These are phyloP conservation scores for Tichodroma muraria DNA, from an alignment of 2,113 vertebrate species.

Conservation along the genomic window DNA sequence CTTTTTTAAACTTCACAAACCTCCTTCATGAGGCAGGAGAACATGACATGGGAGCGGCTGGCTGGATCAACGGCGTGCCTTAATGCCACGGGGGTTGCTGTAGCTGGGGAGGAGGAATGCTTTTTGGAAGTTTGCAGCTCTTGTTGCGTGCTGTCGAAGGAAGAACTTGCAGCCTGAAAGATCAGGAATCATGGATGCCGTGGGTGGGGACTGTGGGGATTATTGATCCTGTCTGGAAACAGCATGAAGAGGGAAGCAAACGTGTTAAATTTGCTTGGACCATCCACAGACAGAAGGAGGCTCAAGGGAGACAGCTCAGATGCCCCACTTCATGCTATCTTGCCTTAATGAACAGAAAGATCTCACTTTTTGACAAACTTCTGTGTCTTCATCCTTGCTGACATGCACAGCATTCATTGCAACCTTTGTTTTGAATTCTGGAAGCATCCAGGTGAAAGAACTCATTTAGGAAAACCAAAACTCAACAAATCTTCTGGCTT, in stretches of 20 bases:
- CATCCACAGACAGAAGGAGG: not conserved
- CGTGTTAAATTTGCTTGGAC: not conserved
- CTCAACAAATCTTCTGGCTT: not conserved
- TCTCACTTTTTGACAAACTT: not conserved
- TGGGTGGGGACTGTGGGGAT: not conserved
- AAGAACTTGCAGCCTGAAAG: not conserved
- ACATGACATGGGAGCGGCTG: not conserved
- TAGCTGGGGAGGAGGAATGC: not conserved
- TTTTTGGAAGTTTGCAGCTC: not conserved
- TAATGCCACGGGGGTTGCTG: not conserved
- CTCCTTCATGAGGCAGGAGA: not conserved
- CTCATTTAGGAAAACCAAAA: not conserved
- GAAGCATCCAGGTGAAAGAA: not conserved
- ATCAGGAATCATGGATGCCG: not conserved
- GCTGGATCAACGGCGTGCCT: not conserved
- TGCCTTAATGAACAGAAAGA: not conserved
- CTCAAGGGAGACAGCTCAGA: not conserved
- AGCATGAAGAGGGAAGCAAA: not conserved
- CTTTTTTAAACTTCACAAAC: slow-evolving; percentile 10
- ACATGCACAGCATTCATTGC: fast-evolving
- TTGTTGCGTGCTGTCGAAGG: not conserved
- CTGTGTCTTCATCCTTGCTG: not conserved
- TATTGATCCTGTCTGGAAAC: not conserved
- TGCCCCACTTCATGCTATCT: not conserved
- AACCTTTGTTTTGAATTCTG: not conserved